Percentiles rank a stretch among this genome's conserved stretches.
phyloP scores from a whole-genome alignment of 1,140 invertebrate species.

The Hylyphantes graminicola region DNA sequence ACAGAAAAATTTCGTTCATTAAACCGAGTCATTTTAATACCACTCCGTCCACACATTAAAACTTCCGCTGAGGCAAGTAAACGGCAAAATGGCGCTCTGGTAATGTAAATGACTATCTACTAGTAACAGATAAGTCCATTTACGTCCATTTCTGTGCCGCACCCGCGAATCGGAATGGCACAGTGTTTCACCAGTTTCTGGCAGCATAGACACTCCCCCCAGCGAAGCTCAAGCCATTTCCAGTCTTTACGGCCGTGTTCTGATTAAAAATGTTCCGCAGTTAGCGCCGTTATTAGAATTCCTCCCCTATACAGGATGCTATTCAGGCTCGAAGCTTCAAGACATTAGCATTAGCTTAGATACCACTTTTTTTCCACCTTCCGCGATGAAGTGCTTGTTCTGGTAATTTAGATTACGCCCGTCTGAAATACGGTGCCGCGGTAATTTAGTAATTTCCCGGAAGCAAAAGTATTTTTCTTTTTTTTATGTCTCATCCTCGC shows the following conservation, averaged over 20 bases:
- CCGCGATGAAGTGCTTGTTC: slow-evolving; percentile 55
- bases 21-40: too few species aligned
- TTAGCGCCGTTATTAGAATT: slow-evolving; percentile 59
- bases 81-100: too few species aligned
- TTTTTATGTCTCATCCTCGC: background rate
- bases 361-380: slow-evolving; percentile 50
- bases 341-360: slow-evolving; percentile 53
- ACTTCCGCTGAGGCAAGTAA: too few species aligned
- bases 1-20: too few species aligned
- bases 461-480: slow-evolving; percentile 26
- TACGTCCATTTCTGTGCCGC: too few species aligned
- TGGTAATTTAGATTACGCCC: slow-evolving; percentile 58
- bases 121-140: too few species aligned
- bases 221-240: slow-evolving; percentile 13
- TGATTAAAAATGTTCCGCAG: slow-evolving; percentile 57
- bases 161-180: too few species aligned
- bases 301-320: slow-evolving; percentile 46
- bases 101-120: too few species aligned
- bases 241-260: slow-evolving; percentile 50
- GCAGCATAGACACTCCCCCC: slow-evolving; percentile 28
- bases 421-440: slow-evolving; percentile 43
- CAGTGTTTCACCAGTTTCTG: background rate
- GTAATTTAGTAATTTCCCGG: slow-evolving; percentile 50
- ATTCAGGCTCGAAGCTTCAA: slow-evolving; percentile 31
- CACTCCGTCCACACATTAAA: too few species aligned